Evolutionary conservation across 2,888 invertebrate species (phyloP), one percentile per base, ranked within the genome.

Genomic region (Prenolepis imparis): DNA sequence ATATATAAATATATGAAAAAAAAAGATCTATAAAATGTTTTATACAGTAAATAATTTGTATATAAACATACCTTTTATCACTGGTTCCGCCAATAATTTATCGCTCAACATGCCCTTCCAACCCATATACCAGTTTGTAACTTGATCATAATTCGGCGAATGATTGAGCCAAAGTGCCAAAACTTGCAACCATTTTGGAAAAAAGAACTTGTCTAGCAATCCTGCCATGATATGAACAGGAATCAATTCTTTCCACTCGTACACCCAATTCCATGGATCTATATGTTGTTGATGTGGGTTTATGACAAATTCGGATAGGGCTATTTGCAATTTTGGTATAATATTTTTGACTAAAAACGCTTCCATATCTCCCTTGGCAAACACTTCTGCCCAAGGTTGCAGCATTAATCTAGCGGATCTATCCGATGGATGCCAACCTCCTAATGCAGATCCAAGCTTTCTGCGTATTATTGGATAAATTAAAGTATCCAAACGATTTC

Each of bases 391-490:
- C 99, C 99, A 99, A 0, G 99, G 99, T 78, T 97, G 96, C 39
- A 99, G 96, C 96, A 99, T 98, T 36, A 98, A 96, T 88, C 98
- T 96, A 0, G 99, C 99, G 0, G 99, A 99, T 57, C 97, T 96
- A 95, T 99, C 99, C 0, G 98, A 98, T 0, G 99, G 99, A 95
- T 98, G 98, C 99, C 99, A 99, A 77, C 97, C 97, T n/a, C 96
- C 96, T 86, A 99, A 95, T 15, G 99, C 99, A 55, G 96, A 96
- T 44, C 98, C 97, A 72, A 99, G 95, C 93, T 99, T 99, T 74
- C 98, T 97, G 64, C 99, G 96, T 90, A 99, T 98, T 63, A 98
- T 97, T 0, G 98, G 98, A 95, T 98, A 99, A 52, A 99, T 97
- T 0, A 95, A 95, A 0, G 95, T 95, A 36, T 96, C 95, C 72